Conservation (phyloP, 1,140 invertebrate species). For the Colletes latitarsis region DNA sequence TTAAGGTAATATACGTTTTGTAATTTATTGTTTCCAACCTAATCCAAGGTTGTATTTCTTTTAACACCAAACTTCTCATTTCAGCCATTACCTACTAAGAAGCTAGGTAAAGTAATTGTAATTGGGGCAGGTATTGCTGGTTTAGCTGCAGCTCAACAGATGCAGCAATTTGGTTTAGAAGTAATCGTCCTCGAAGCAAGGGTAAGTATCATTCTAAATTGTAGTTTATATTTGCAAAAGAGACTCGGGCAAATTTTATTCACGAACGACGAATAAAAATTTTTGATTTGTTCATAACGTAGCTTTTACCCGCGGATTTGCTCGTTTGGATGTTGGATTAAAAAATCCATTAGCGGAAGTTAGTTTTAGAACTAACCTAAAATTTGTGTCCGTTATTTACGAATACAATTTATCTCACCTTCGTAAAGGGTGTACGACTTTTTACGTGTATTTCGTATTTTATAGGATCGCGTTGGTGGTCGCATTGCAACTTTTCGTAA, state of each 20-base stretch:
- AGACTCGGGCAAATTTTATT: too few relatives aligned
- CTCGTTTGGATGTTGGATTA: too few relatives aligned
- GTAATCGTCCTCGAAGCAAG: slow-evolving; percentile 97
- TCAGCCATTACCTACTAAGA: slow-evolving; percentile 87
- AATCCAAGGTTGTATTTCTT: background rate
- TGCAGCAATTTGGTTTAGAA: slow-evolving; percentile 98
- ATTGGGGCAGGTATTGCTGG: slow-evolving; percentile 98
- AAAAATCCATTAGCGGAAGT: too few relatives aligned
- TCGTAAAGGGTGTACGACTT: background rate
- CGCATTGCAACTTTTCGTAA: slow-evolving; percentile 98
- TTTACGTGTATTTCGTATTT: slow-evolving; percentile 25
- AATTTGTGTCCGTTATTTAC: too few relatives aligned
- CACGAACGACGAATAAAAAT: too few relatives aligned
- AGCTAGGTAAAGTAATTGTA: slow-evolving; percentile 94
- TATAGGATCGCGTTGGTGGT: slow-evolving; percentile 95
- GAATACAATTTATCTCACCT: too few relatives aligned
- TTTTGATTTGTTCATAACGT: too few relatives aligned
- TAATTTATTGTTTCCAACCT: background rate
- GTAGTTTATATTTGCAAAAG: background rate
- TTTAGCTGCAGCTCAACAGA: slow-evolving; percentile 95
- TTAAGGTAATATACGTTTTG: slow-evolving; percentile 83
- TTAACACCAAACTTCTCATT: slow-evolving; percentile 43
- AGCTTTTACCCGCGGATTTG: too few relatives aligned
- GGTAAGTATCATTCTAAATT: slow-evolving; percentile 77
- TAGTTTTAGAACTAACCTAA: too few relatives aligned